Base-by-base conservation (phyloP, 2,113 vertebrate genomes). In the Antennarius striatus region DNA sequence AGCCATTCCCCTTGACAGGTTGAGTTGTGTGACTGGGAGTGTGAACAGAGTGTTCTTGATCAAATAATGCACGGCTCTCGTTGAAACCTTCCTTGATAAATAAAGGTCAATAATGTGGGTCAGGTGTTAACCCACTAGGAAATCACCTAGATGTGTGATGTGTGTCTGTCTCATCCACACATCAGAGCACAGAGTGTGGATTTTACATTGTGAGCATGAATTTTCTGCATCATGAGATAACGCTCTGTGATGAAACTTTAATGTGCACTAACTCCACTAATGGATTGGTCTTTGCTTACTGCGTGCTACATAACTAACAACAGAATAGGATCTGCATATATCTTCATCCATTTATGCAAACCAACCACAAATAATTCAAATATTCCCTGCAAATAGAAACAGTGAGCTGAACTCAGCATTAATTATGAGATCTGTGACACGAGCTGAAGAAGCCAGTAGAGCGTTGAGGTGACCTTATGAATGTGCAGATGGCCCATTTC, bases 331-430 rank as follows among this genome's bases (percentile, higher is more conserved):
- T n/a, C 12, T 28, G 65, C 56, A 67, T 73, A 73, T 57, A 64
- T 8, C 32, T 63, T 64, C 78, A 56, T 66, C 28, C 51, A 76
- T 62, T 56, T 63, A 68, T 86, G 73, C 54, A 67, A 52, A 55
- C n/a, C 32, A 15, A 10, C 10, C 10, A 79, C 47, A 73, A 73
- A 89, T 86, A 77, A 84, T 89, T 88, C 50, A 88, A 83, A 78
- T 15, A 14, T 49, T 58, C 45, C 68, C 56, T 71, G 46, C 46
- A 84, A 82, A 73, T 70, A 77, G 77, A 72, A 47, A 48, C 50
- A 61, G 63, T 40, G 63, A 70, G 28, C 47, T 60, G 17, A 47
- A 66, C 54, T 45, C 13, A 51, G 63, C 56, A 57, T 53, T 40
- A 78, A 73, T 72, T 59, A 29, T 22, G 46, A 40, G 43, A 50